phyloP scores from a whole-genome alignment of 1,140 invertebrate genomes.

The Melipona quadrifasciata region DNA sequence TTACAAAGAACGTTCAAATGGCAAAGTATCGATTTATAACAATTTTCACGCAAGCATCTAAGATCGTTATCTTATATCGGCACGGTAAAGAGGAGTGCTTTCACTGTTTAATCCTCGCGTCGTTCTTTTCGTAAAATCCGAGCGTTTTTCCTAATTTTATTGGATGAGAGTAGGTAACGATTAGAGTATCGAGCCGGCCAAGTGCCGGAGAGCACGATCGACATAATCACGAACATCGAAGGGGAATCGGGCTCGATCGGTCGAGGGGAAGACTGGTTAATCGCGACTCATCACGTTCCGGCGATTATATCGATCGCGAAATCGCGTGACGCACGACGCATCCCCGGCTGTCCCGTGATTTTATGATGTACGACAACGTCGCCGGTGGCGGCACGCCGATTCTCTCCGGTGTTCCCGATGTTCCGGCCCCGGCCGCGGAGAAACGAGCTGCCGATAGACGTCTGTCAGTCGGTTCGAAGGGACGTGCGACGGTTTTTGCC shows the following conservation, averaged over 20 bases:
- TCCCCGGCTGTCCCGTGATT: constrained; percentile 9
- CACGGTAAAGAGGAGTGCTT: no score
- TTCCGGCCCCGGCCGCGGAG: background rate
- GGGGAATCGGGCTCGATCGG: constrained; percentile 4
- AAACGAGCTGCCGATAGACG: constrained; percentile 31
- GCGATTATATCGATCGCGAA: constrained; percentile 35
- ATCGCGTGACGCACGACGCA: constrained; percentile 25
- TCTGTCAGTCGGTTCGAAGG: constrained; percentile 39
- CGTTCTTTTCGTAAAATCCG: no score
- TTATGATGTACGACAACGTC: constrained; percentile 8
- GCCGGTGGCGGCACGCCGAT: background rate
- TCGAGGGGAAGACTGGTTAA: constrained; percentile 37
- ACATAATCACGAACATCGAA: background rate
- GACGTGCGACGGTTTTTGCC: constrained; percentile 42
- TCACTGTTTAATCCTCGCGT: no score
- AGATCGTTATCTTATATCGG: no score
- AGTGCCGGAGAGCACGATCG: background rate
- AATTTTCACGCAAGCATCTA: no score
- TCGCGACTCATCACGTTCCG: constrained; percentile 1
- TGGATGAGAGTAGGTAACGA: background rate
- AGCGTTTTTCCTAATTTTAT: no score
- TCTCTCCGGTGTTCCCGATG: background rate
- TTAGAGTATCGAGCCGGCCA: background rate
- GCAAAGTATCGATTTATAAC: no score
- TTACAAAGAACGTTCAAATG: no score